A percentile compares a stretch with the other conserved stretches of the same genome.
phyloP scores from a whole-genome alignment of 2,113 vertebrate genomes.

The Plotosus lineatus region DNA sequence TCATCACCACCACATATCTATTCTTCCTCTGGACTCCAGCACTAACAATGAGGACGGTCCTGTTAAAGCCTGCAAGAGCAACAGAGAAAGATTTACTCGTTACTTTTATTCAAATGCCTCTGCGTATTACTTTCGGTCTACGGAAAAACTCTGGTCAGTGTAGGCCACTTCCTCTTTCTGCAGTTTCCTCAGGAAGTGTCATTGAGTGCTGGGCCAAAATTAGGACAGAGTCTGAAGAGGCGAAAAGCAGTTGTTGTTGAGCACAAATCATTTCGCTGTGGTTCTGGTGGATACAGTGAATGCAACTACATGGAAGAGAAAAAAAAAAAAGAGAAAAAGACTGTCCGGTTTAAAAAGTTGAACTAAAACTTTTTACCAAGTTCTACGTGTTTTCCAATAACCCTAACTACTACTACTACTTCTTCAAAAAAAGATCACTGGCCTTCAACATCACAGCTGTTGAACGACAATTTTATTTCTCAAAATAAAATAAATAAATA shows the following conservation, averaged over 20 bases:
- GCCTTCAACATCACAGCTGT: too few species aligned
- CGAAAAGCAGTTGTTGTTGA: background rate
- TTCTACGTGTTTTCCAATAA: too few species aligned
- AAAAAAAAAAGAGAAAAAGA: too few species aligned
- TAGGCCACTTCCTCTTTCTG: slow-evolving; percentile 32
- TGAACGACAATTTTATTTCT: too few species aligned
- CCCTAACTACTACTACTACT: too few species aligned
- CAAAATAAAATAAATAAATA: too few species aligned
- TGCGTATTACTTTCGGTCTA: background rate
- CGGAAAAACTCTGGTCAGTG: background rate
- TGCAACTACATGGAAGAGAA: too few species aligned
- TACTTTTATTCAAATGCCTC: background rate
- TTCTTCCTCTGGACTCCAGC: background rate
- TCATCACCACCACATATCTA: background rate
- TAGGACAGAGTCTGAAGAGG: background rate
- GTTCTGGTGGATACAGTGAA: background rate
- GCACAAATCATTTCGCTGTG: background rate
- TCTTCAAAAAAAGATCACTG: too few species aligned
- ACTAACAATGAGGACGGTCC: background rate
- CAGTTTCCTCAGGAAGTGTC: slow-evolving; percentile 46
- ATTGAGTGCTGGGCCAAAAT: background rate
- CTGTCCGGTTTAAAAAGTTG: too few species aligned
- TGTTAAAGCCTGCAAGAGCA: background rate
- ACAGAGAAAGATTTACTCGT: background rate
- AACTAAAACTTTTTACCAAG: too few species aligned